phyloP scores from a whole-genome alignment of 2,113 vertebrate species.

The Mastomys coucha region DNA sequence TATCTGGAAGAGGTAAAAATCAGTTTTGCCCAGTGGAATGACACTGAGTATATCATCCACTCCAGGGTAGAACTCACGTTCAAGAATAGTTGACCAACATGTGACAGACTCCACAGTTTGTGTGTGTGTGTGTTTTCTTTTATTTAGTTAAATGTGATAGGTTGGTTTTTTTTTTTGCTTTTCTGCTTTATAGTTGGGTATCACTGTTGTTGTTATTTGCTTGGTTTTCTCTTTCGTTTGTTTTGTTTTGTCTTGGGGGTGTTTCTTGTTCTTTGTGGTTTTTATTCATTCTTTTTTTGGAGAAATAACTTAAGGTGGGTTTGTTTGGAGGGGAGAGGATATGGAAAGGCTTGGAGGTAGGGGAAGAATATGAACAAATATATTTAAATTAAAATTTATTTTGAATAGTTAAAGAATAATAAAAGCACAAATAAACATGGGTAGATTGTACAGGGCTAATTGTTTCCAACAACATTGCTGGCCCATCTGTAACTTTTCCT shows the following conservation, averaged over 20 bases:
- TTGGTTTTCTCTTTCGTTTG: neutral
- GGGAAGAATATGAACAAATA: neutral
- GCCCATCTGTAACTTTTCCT: neutral
- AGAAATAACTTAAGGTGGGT: neutral
- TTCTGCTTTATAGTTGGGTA: neutral
- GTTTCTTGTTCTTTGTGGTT: neutral
- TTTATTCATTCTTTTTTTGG: too few species aligned
- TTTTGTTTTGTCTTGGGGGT: too few species aligned
- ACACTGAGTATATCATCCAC: neutral
- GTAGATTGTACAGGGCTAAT: neutral
- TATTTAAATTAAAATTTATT: neutral
- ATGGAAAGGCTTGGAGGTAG: neutral
- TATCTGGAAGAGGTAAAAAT: neutral
- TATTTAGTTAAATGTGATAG: neutral
- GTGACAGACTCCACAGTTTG: neutral
- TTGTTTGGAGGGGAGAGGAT: neutral
- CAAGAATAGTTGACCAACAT: neutral
- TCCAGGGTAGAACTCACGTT: neutral
- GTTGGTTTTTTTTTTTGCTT: neutral
- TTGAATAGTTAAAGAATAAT: neutral
- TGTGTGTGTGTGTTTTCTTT: neutral
- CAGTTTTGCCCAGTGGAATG: neutral
- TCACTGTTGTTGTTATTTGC: too few species aligned
- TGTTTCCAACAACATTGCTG: neutral
- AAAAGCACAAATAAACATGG: neutral